Evolutionary conservation across 1,140 invertebrate species (phyloP).

Genomic region (Planococcus citri): DNA sequence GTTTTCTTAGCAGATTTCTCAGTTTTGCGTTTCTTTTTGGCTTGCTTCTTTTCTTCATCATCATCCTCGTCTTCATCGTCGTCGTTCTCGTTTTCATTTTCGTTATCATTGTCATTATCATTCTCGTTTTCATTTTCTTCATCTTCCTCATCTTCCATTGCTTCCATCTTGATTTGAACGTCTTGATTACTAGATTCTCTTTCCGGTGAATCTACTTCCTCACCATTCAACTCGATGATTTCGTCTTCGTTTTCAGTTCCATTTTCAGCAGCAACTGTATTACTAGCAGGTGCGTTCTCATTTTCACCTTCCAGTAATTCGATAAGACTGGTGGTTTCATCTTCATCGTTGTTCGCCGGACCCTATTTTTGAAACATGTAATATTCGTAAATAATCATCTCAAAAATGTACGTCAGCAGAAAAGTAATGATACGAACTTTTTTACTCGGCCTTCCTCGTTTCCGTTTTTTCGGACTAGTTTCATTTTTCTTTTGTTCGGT

Average conservation of each 20-base stretch:
- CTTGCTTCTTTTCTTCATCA: conserved; percentile 26
- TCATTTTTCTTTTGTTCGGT: not conserved
- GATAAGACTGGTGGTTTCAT: not conserved
- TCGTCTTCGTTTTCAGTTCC: conserved; percentile 26
- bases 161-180: conserved; percentile 13
- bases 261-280: not conserved
- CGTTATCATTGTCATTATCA: conserved; percentile 24
- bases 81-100: conserved; percentile 22
- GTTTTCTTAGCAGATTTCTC: conserved; percentile 9
- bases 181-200: conserved; percentile 4
- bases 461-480: not conserved
- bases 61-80: conserved; percentile 28
- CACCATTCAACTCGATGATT: conserved; percentile 21
- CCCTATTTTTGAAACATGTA: not conserved
- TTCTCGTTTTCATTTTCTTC: conserved; percentile 24
- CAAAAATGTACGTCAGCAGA: not conserved
- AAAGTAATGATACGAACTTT: not conserved
- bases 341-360: not conserved
- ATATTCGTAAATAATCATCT: not conserved
- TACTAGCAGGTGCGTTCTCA: not conserved
- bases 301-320: conserved; percentile 2
- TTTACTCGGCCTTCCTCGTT: conserved; percentile 2
- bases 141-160: conserved; percentile 23
- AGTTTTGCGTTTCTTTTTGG: conserved; percentile 22
- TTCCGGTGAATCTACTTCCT: conserved; percentile 1